These are phyloP conservation scores for Camelus bactrianus DNA, from an alignment of 2,113 vertebrate species.

Conservation along the genomic window DNA sequence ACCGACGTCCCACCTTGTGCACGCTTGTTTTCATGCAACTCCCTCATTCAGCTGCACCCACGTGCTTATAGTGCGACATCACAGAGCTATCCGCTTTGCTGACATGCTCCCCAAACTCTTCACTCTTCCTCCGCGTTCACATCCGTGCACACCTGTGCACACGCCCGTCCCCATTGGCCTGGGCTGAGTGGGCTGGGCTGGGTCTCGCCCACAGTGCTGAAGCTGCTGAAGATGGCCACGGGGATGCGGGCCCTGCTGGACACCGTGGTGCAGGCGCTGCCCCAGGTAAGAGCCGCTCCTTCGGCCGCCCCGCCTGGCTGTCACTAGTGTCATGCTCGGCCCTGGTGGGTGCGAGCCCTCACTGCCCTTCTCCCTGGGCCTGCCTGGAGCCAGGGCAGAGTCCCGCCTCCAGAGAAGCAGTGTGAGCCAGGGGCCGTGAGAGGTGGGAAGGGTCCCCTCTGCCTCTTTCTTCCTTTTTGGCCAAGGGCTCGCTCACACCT, in stretches of 20 bases:
- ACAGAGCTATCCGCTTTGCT: accelerated
- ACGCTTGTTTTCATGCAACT: accelerated
- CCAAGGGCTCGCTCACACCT: accelerated
- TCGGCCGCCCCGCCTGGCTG: no score
- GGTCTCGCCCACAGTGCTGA: constrained; percentile 89
- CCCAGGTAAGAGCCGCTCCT: constrained; percentile 89
- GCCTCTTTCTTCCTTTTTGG: neutral
- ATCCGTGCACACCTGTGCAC: accelerated
- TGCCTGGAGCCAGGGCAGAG: neutral
- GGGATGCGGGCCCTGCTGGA: constrained; percentile 94
- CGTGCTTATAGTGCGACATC: accelerated
- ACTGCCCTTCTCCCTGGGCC: neutral
- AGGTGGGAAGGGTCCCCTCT: neutral
- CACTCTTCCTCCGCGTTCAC: accelerated
- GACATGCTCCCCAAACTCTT: accelerated
- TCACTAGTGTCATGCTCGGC: accelerated
- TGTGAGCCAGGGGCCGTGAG: neutral
- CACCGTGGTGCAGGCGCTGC: constrained; percentile 93
- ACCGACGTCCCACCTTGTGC: accelerated
- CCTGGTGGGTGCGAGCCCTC: neutral
- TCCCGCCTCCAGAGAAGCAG: neutral
- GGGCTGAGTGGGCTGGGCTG: constrained; percentile 15
- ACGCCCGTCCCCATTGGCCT: accelerated
- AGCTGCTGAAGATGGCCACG: constrained; percentile 95
- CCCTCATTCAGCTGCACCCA: neutral